phyloP scores from a whole-genome alignment of 1,140 invertebrate genomes.

The Saccostrea glomerata region DNA sequence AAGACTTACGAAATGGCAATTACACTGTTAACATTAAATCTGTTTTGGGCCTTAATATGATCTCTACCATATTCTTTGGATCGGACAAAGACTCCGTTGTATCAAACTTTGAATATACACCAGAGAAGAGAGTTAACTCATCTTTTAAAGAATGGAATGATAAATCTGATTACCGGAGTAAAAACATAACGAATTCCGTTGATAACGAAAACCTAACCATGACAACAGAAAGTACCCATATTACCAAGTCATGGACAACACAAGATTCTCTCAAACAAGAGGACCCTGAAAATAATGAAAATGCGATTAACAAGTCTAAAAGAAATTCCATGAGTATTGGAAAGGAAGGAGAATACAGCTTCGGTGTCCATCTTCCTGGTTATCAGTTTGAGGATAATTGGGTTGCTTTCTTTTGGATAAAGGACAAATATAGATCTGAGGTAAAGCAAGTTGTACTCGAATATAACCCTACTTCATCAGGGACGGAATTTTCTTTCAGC shows the following conservation, averaged over 20 bases:
- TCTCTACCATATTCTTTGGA: constrained; percentile 46
- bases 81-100: constrained; percentile 15
- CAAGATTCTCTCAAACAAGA: background rate
- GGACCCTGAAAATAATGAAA: constrained; percentile 3
- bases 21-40: constrained; percentile 40
- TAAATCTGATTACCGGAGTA: background rate
- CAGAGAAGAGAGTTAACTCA: background rate
- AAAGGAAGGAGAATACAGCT: constrained; percentile 20
- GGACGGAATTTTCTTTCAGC: constrained; percentile 19
- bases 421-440: constrained; percentile 38
- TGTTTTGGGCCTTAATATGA: constrained; percentile 43
- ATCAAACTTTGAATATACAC: constrained; percentile 36
- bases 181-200: background rate
- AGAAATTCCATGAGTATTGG: background rate
- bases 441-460: constrained; percentile 44
- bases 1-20: constrained; percentile 38
- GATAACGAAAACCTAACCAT: background rate
- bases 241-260: background rate
- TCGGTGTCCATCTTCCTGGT: constrained; percentile 47
- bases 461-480: constrained; percentile 45
- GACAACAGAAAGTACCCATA: background rate
- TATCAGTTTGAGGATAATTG: constrained; percentile 37
- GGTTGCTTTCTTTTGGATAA: constrained; percentile 50
- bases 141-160: background rate
- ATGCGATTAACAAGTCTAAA: background rate